Conservation (phyloP, 64 coral and sea anemone genomes). For the Acropora yongei region DNA sequence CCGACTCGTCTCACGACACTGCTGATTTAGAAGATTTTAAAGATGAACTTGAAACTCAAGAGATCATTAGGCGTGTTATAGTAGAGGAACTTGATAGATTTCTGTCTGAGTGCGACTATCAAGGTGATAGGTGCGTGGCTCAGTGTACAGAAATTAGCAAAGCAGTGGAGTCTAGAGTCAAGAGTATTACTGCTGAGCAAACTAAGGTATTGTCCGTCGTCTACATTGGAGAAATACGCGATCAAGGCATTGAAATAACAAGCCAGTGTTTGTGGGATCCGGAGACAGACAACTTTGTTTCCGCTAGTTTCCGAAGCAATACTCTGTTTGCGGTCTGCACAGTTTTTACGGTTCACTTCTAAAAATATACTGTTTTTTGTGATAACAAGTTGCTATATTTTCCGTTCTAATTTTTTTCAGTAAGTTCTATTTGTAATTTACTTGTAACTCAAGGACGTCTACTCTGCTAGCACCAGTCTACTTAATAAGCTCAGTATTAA, state of each 20-base stretch:
- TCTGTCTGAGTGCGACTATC: slow-evolving; percentile 62
- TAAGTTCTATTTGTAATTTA: too few species aligned
- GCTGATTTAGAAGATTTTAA: slow-evolving; percentile 80
- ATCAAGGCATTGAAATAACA: slow-evolving; percentile 91
- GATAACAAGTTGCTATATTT: too few species aligned
- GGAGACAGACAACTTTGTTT: slow-evolving; percentile 75
- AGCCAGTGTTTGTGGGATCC: slow-evolving; percentile 95
- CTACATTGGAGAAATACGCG: slow-evolving; percentile 87
- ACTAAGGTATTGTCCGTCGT: slow-evolving; percentile 82
- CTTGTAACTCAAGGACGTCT: too few species aligned
- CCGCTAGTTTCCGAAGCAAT: slow-evolving; percentile 84
- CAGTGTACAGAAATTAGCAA: slow-evolving; percentile 73
- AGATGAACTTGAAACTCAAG: slow-evolving; percentile 54
- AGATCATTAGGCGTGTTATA: slow-evolving; percentile 72
- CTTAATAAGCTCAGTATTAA: too few species aligned
- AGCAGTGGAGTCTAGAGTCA: slow-evolving; percentile 78
- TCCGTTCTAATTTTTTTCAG: too few species aligned
- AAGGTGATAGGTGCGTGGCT: slow-evolving; percentile 64
- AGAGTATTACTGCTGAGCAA: slow-evolving; percentile 23
- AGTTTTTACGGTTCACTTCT: slow-evolving; percentile 72
- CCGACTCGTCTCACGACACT: slow-evolving; percentile 20
- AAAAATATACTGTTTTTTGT: not conserved
- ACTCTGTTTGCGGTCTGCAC: slow-evolving; percentile 86
- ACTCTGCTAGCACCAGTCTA: too few species aligned
- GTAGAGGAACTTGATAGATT: slow-evolving; percentile 66